Conservation (phyloP, 2,888 invertebrate genomes). For the Prenolepis imparis region DNA sequence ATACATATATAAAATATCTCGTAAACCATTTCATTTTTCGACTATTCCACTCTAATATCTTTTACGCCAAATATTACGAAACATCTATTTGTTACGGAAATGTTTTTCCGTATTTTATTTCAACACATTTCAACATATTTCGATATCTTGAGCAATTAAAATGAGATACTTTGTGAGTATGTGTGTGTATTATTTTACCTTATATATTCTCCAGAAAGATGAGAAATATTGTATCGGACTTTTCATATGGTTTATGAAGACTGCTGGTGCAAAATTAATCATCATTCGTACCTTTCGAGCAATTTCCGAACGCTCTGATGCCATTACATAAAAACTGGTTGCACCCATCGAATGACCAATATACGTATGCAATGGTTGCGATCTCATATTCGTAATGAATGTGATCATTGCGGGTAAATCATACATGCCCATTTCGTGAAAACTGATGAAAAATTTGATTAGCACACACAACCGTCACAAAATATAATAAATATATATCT, state of each 20-base stretch:
- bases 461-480: background rate
- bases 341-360: conserved; percentile 88
- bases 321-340: conserved; percentile 91
- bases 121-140: too few relatives aligned
- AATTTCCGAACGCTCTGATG: conserved; percentile 90
- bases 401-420: conserved; percentile 92
- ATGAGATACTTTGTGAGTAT: too few relatives aligned
- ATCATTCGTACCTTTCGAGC: conserved; percentile 88
- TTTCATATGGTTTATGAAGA: conserved; percentile 89
- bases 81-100: too few relatives aligned
- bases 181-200: conserved; percentile 84
- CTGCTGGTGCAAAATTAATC: conserved; percentile 90
- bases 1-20: too few relatives aligned
- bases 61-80: too few relatives aligned
- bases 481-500: conserved; percentile 79
- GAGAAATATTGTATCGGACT: conserved; percentile 89
- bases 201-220: conserved; percentile 89
- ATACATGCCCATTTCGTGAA: conserved; percentile 95
- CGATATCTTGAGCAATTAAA: too few relatives aligned
- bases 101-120: too few relatives aligned
- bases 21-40: too few relatives aligned
- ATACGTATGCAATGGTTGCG: conserved; percentile 82
- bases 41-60: too few relatives aligned
- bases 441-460: conserved; percentile 87
- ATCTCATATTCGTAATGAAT: conserved; percentile 85